Evolutionary conservation across 2,888 invertebrate genomes (phyloP), one percentile per base, ranked within the genome.

Genomic region (Marasmarcha lunaedactyla): DNA sequence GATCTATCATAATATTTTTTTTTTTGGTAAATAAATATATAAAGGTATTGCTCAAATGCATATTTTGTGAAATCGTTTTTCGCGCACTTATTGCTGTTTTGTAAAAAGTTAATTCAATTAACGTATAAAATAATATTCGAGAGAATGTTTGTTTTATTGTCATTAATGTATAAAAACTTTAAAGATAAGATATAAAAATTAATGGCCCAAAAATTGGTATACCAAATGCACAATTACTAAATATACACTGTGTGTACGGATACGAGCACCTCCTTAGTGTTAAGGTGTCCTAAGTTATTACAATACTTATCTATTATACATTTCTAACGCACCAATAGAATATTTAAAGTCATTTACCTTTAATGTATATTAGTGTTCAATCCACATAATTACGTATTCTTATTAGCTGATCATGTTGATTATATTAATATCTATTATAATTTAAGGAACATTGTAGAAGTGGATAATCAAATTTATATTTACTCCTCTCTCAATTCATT

Each of bases 31-130:
- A n/a, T 77, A 78, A 73, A 78, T 74, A 74, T 68, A 72, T 67
- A 71, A 73, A 73, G 61, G 66, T 79, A 77, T 78, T 81, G 81
- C 81, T 81, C 81, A 81, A 81, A 79, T 74, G 79, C 76, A 78
- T 81, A 81, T 81, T 81, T 81, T 81, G 74, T 81, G 81, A 81
- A 66, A 70, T 72, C 71, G 71, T 78, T 79, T 78, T 20, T 77
- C 78, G 77, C 71, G 81, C 81, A 81, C 81, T 79, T 69, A 77
- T 79, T 77, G 79, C 79, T 79, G 66, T 68, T 69, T 62, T 78
- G 73, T 78, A 77, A 64, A 77, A 78, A 76, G 57, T 64, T 65
- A 57, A 59, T 55, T 56, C 51, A 38, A 15, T 38, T 42, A 42
- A 39, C 63, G 59, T 64, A 61, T 54, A 67, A 71, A 76, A 56